A percentile compares a stretch with the other conserved stretches of the same genome.
Evolutionary conservation across 2,797 vertebrate genomes (phyloP).

Genomic region (Australoheros facetus): DNA sequence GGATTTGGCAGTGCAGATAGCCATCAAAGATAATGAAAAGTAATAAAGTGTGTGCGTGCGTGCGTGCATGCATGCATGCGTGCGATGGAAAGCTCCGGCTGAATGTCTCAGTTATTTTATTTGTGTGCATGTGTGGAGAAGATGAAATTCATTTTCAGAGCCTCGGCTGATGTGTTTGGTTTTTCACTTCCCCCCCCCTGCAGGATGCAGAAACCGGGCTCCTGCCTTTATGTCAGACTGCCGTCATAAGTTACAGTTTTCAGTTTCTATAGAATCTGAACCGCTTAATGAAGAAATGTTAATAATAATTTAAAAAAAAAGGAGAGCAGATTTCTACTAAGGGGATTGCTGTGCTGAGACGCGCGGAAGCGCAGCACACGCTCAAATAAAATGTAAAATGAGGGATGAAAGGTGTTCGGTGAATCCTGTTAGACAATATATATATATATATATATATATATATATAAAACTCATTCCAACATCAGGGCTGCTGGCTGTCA

Average conservation of each 20-base stretch:
- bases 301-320: conserved; percentile 15
- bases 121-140: conserved; percentile 26
- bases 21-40: conserved; percentile 60
- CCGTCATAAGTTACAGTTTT: conserved; percentile 29
- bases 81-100: conserved; percentile 27
- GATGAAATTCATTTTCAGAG: conserved; percentile 39
- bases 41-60: conserved; percentile 46
- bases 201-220: conserved; percentile 20
- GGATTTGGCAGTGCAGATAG: conserved; percentile 53
- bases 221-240: conserved; percentile 15
- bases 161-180: conserved; percentile 39
- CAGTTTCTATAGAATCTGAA: conserved; percentile 9
- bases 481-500: conserved; percentile 12
- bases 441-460: conserved; percentile 1
- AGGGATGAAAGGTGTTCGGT: conserved; percentile 27
- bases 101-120: conserved; percentile 34
- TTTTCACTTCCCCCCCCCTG: conserved; percentile 19
- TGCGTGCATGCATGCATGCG: not conserved
- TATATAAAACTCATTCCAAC: conserved; percentile 11
- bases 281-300: conserved; percentile 19
- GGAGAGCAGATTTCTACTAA: not conserved
- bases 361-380: conserved; percentile 28
- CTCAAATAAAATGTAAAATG: conserved; percentile 38
- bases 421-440: conserved; percentile 35
- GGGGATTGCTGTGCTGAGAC: conserved; percentile 19